A percentile compares a stretch with the other conserved stretches of the same genome.
Conservation (phyloP, 1,140 invertebrate genomes). For the Wiebesia pumilae region DNA sequence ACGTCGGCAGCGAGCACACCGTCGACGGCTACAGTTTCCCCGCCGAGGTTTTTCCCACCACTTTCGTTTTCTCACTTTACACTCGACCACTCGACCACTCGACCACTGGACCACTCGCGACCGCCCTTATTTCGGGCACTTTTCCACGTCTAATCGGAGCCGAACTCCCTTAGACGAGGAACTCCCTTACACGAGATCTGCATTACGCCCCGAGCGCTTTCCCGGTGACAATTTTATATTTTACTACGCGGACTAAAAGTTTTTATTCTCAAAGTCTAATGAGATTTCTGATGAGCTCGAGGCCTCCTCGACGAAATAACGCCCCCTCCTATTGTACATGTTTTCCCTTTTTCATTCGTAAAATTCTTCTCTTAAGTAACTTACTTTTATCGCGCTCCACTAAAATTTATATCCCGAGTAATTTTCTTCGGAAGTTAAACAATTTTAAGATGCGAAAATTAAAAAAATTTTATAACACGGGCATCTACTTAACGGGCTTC, state of each 20-base stretch:
- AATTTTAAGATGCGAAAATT: background rate
- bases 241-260: background rate
- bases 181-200: too few relatives aligned
- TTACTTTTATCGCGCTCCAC: background rate
- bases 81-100: too few relatives aligned
- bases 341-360: constrained; percentile 1
- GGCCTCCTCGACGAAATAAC: too few relatives aligned
- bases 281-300: background rate
- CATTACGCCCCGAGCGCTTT: background rate
- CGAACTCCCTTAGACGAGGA: too few relatives aligned
- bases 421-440: background rate
- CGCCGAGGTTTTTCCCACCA: constrained; percentile 84
- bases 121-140: too few relatives aligned
- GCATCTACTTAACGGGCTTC: background rate
- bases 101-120: too few relatives aligned
- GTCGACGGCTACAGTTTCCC: constrained; percentile 94
- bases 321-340: background rate
- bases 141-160: too few relatives aligned
- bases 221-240: background rate
- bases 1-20: constrained; percentile 92
- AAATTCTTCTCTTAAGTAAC: background rate
- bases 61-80: background rate
- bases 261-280: background rate
- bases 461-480: background rate
- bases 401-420: background rate